Conservation (phyloP, 2,888 invertebrate genomes). For the Nycteola revayana region DNA sequence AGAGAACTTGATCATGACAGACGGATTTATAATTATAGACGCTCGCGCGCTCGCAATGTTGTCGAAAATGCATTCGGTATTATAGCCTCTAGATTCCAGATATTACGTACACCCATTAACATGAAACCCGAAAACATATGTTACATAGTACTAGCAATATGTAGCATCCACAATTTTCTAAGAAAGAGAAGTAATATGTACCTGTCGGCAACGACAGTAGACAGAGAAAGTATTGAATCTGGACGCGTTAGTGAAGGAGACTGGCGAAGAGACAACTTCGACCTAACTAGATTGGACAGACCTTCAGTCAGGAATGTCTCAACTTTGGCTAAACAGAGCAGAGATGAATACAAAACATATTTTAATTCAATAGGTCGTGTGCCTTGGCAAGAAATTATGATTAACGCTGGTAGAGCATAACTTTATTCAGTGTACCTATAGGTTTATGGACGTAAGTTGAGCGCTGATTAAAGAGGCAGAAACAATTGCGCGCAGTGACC, state of each 20-base stretch:
- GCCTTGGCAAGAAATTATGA: slow-evolving; percentile 14
- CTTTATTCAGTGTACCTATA: slow-evolving; percentile 3
- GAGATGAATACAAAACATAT: slow-evolving; percentile 14
- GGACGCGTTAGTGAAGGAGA: slow-evolving; percentile 8
- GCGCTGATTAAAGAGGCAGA: slow-evolving; percentile 5
- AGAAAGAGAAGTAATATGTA: slow-evolving; percentile 8
- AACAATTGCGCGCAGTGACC: slow-evolving; percentile 5
- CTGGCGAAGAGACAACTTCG: slow-evolving; percentile 10
- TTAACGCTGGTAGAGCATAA: slow-evolving; percentile 12
- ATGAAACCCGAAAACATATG: slow-evolving; percentile 12
- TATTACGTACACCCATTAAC: slow-evolving; percentile 11
- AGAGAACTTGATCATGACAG: slow-evolving; percentile 15
- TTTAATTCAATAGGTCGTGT: slow-evolving; percentile 12
- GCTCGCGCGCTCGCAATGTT: slow-evolving; percentile 10
- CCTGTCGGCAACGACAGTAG: slow-evolving; percentile 4
- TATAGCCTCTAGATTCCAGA: slow-evolving; percentile 11
- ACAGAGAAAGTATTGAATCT: slow-evolving; percentile 9
- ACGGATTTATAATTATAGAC: slow-evolving; percentile 22
- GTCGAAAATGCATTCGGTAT: slow-evolving; percentile 16
- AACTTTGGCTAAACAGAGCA: slow-evolving; percentile 11
- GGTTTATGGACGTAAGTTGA: slow-evolving; percentile 7
- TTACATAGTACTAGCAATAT: slow-evolving; percentile 11
- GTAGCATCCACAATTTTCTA: slow-evolving; percentile 12
- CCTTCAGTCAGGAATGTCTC: slow-evolving; percentile 8
- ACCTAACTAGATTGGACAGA: slow-evolving; percentile 8